Evolutionary conservation across 2,113 vertebrate genomes (phyloP), one percentile per base, ranked within the genome.

Genomic region (Charina bottae): DNA sequence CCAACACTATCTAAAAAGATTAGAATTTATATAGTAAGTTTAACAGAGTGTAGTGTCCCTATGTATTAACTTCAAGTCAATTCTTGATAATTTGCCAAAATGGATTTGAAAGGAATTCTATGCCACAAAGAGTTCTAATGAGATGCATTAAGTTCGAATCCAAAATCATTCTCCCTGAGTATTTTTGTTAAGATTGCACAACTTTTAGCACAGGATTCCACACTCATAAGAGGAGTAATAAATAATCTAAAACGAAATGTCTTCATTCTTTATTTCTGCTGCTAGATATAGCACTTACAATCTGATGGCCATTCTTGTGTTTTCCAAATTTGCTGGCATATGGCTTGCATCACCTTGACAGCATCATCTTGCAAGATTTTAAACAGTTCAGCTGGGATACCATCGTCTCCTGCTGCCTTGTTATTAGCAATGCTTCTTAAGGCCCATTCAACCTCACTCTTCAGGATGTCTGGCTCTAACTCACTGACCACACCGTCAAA

Each of bases 101-200:
- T 37, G 68, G 68, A 37, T 72, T 72, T 37, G 68, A 37, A 72
- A 72, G n/a, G 68, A 72, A 72, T 72, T 72, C 68, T 72, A 37
- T 37, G 72, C 17, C 33, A 78, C 33, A 78, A 37, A 42, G 33
- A 9, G 72, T 78, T 78, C 33, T 19, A 78, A 78, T 78, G 72
- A 78, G 33, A 78, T 78, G 72, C 72, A 78, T 78, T 78, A 78
- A 78, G 72, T 78, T 78, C 72, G 37, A 78, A 78, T 78, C 72
- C 72, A 37, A 78, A 37, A 78, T 17, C 17, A 2, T 78, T n/a
- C 33, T 21, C 33, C 33, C 2, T 1, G 33, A 78, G 33, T 78
- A 9, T 42, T 33, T 72, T n/a, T 78, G 37, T 21, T 21, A 78
- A 78, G 33, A 42, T 78, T 78, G 72, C 17, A 42, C 7, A 42